Conservation (phyloP, 2,113 vertebrate genomes). For the Telmatochromis sp. region DNA sequence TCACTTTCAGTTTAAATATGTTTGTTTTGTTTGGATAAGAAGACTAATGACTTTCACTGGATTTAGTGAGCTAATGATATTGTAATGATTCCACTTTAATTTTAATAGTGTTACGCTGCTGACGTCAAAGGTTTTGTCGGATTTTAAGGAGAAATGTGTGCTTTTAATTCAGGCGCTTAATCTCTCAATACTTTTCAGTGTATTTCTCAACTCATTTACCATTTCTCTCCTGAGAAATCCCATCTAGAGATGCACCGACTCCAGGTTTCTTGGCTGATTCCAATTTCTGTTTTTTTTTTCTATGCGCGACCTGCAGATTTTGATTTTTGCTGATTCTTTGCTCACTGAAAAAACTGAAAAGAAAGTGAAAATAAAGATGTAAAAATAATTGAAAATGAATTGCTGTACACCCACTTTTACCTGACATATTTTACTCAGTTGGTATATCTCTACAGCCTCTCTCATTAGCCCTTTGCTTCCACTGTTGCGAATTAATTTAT, state of each 20-base stretch:
- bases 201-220: neutral
- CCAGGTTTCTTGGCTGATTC: neutral
- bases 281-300: neutral
- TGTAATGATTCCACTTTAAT: neutral
- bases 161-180: neutral
- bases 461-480: neutral
- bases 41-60: neutral
- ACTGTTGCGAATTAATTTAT: neutral
- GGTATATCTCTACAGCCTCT: neutral
- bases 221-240: neutral
- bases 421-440: neutral
- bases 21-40: neutral
- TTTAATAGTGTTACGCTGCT: neutral
- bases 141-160: neutral
- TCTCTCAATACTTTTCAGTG: neutral
- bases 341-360: neutral
- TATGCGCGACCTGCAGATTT: neutral
- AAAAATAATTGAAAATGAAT: neutral
- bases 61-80: neutral
- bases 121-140: slow-evolving; percentile 15
- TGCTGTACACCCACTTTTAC: neutral
- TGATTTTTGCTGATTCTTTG: neutral
- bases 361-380: neutral
- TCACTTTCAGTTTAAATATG: neutral
- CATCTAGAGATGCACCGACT: neutral